These are phyloP conservation scores for Falco naumanni DNA, from an alignment of 2,797 vertebrate genomes.

Conservation along the genomic window DNA sequence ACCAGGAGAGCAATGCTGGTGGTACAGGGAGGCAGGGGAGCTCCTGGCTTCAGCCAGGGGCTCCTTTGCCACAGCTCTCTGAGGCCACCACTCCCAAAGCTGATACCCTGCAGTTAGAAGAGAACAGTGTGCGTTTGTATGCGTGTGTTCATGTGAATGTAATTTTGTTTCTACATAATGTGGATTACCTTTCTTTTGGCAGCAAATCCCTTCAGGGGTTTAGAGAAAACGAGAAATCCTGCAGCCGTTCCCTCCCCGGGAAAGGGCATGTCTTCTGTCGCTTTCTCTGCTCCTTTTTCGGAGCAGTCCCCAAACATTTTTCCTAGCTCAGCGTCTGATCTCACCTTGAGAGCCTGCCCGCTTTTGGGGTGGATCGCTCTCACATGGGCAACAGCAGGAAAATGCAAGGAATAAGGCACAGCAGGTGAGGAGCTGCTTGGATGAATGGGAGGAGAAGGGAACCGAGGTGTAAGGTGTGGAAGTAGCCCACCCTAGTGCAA, in stretches of 20 bases:
- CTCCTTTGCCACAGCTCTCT: not conserved
- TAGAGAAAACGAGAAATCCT: conserved; percentile 51
- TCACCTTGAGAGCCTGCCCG: not conserved
- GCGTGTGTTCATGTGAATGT: conserved; percentile 56
- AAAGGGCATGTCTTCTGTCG: not conserved
- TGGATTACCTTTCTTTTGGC: conserved; percentile 62
- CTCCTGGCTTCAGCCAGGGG: not conserved
- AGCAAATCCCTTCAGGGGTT: conserved; percentile 26
- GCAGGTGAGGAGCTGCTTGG: not conserved
- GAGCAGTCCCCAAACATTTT: not conserved
- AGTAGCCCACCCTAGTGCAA: not conserved
- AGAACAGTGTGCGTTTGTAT: conserved; percentile 50
- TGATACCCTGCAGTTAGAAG: not conserved
- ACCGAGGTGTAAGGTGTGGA: fast-evolving
- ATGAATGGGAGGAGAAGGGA: not conserved
- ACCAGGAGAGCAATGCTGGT: not conserved
- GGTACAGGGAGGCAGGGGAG: not conserved
- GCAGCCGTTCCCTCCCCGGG: not conserved
- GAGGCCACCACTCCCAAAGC: not conserved
- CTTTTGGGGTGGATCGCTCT: not conserved
- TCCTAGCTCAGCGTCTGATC: not conserved
- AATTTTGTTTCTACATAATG: conserved; percentile 54
- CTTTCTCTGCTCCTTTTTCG: not conserved
- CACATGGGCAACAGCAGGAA: fast-evolving
- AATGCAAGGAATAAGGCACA: not conserved